Percentiles rank a stretch among this genome's conserved stretches.
Evolutionary conservation across 30 jellyfish, hydroid and myxozoan species (phyloP).

Genomic region (Hydractinia symbiolongicarpus): DNA sequence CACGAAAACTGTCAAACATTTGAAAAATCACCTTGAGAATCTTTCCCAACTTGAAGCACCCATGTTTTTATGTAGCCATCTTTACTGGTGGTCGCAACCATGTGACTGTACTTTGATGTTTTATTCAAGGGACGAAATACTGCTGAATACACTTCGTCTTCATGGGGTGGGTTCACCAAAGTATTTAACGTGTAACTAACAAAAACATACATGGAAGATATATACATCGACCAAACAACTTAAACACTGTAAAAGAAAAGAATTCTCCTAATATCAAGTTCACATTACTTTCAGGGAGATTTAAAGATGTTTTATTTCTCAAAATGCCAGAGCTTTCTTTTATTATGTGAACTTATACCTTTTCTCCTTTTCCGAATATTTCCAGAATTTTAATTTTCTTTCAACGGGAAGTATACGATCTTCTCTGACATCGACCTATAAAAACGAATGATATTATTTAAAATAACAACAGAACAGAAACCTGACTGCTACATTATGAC

Average conservation of each 20-base stretch:
- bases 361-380: constrained; percentile 21
- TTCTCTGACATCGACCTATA: constrained; percentile 56
- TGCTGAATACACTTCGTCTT: constrained; percentile 30
- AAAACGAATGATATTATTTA: neutral
- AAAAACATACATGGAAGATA: neutral
- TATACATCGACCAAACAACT: neutral
- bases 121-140: constrained; percentile 46
- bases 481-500: neutral
- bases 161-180: constrained; percentile 74
- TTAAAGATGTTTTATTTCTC: too few species aligned
- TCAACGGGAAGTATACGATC: constrained; percentile 56
- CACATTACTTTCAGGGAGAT: too few species aligned
- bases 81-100: constrained; percentile 53
- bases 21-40: too few species aligned
- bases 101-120: constrained; percentile 11
- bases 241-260: too few species aligned
- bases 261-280: too few species aligned
- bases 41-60: constrained; percentile 10
- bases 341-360: constrained; percentile 6
- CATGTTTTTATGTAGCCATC: constrained; percentile 67
- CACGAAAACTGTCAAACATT: too few species aligned
- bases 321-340: too few species aligned
- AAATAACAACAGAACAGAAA: neutral
- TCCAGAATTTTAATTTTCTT: constrained; percentile 64
- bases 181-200: constrained; percentile 48